Percentiles rank a stretch among this genome's conserved stretches.
phyloP scores from a whole-genome alignment of 1,140 invertebrate genomes.

The Drosophila serrata region DNA sequence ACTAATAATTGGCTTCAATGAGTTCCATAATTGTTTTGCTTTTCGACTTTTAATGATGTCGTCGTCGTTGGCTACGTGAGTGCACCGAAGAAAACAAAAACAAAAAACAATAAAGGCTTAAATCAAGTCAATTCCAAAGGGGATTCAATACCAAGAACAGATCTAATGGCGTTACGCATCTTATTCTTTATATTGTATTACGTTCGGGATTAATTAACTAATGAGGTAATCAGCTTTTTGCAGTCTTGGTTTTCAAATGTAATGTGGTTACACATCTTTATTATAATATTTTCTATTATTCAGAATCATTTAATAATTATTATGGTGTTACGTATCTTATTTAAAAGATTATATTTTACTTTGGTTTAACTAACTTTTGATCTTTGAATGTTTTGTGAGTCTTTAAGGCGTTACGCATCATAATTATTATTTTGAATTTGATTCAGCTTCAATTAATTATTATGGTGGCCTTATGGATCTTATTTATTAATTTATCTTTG shows the following conservation, averaged over 20 bases:
- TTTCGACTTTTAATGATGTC: slow-evolving; percentile 82
- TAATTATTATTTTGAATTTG: background rate
- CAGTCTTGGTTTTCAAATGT: too few species aligned
- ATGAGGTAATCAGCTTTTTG: background rate
- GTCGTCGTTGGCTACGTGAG: slow-evolving; percentile 35
- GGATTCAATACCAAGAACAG: background rate
- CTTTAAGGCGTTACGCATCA: background rate
- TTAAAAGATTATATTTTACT: background rate
- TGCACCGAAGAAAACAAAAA: slow-evolving; percentile 1
- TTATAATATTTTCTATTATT: too few species aligned
- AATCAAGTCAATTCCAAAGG: background rate
- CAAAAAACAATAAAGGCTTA: too few species aligned
- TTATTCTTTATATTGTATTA: background rate
- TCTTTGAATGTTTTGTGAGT: too few species aligned
- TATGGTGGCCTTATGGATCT: background rate
- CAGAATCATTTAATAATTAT: too few species aligned
- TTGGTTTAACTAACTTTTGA: too few species aligned
- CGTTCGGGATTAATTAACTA: background rate
- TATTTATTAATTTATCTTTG: background rate
- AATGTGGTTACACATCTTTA: too few species aligned
- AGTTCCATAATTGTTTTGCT: slow-evolving; percentile 84
- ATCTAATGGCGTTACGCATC: slow-evolving; percentile 1
- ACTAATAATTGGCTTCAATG: slow-evolving; percentile 83
- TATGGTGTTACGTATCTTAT: background rate
- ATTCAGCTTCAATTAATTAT: too few species aligned